Evolutionary conservation across 2,888 invertebrate species (phyloP).

Genomic region (Prosopocoilus inquinatus): DNA sequence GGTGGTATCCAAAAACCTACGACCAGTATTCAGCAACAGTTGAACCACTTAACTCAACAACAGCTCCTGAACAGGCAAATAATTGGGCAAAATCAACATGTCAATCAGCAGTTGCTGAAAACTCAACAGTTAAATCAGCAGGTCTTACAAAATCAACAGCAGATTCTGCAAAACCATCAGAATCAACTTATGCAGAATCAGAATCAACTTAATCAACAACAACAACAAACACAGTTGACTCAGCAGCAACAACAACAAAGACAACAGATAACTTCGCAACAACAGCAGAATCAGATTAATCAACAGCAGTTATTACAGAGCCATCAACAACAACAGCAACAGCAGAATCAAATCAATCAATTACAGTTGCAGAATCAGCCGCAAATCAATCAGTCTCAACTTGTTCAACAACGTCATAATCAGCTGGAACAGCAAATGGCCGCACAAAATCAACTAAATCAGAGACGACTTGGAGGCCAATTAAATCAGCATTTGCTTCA

Average conservation of each 20-base stretch:
- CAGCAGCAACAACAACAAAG: conserved; percentile 43
- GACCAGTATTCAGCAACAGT: background rate
- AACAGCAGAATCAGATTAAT: conserved; percentile 40
- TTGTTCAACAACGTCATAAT: conserved; percentile 19
- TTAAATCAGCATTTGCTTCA: conserved; percentile 27
- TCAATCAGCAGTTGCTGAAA: conserved; percentile 46
- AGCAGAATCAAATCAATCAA: conserved; percentile 11
- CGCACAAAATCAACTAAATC: conserved; percentile 24
- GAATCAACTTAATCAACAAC: conserved; percentile 40
- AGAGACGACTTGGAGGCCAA: conserved; percentile 30
- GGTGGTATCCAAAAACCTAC: conserved; percentile 3
- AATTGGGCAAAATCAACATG: conserved; percentile 3
- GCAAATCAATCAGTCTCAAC: conserved; percentile 7
- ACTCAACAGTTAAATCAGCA: conserved; percentile 42
- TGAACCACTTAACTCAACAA: conserved; percentile 18
- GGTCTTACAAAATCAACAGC: conserved; percentile 22
- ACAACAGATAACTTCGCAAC: conserved; percentile 37
- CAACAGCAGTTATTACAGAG: conserved; percentile 41
- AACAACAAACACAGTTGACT: conserved; percentile 26
- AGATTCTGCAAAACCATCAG: conserved; percentile 31
- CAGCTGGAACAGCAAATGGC: conserved; percentile 18
- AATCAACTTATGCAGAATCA: conserved; percentile 42
- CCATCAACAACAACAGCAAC: conserved; percentile 32
- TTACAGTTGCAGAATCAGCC: conserved; percentile 19
- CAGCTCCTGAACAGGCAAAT: conserved; percentile 18